Evolutionary conservation across 1,140 invertebrate genomes (phyloP).

Genomic region (Reticulitermes speratus): DNA sequence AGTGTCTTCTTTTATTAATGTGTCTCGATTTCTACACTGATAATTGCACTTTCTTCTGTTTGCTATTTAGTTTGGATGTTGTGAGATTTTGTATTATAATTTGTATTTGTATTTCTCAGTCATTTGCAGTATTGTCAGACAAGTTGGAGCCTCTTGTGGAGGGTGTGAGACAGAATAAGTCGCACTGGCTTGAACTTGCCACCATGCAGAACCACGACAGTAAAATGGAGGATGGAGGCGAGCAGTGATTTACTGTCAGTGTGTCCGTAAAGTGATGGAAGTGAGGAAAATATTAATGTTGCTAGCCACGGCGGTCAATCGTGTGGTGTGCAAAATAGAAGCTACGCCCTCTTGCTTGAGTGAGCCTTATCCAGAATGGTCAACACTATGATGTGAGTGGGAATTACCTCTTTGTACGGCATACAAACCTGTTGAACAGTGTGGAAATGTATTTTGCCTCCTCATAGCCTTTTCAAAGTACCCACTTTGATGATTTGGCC

Average conservation of each 20-base stretch:
- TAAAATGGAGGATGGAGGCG: not conserved
- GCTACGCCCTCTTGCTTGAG: not conserved
- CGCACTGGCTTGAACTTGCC: conserved; percentile 77
- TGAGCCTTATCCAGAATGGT: no score
- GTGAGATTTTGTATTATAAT: not conserved
- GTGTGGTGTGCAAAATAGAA: not conserved
- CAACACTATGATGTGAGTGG: not conserved
- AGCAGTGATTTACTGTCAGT: not conserved
- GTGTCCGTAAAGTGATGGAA: not conserved
- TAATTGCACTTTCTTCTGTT: no score
- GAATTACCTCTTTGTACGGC: no score
- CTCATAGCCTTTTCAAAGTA: not conserved
- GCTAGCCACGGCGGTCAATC: not conserved
- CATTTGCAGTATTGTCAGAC: conserved; percentile 76
- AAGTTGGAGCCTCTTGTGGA: conserved; percentile 77
- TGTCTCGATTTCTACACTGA: no score
- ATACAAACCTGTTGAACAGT: not conserved
- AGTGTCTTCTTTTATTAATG: no score
- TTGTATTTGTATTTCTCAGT: conserved; percentile 56
- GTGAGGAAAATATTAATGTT: not conserved
- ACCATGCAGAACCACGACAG: conserved; percentile 35
- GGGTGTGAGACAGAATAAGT: conserved; percentile 79
- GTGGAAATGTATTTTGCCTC: not conserved
- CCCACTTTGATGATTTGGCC: not conserved
- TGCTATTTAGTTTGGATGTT: not conserved